These are phyloP conservation scores for Astreopora myriophthalma DNA, from an alignment of 64 coral and sea anemone species.

Conservation along the genomic window DNA sequence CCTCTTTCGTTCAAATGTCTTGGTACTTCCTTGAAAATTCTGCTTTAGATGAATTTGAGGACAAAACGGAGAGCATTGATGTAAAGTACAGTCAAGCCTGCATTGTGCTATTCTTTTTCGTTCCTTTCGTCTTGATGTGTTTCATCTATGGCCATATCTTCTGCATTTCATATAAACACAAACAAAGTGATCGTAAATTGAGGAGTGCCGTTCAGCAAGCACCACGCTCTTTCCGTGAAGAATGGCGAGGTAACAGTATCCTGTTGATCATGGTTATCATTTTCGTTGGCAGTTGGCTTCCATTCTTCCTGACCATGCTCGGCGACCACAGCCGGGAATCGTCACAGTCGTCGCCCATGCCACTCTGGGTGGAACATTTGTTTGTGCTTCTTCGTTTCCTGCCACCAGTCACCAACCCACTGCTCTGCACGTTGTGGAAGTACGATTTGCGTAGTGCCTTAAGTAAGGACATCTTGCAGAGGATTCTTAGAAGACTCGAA, in stretches of 20 bases:
- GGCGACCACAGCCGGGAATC: slow-evolving; percentile 51
- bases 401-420: slow-evolving; percentile 49
- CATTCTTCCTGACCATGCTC: slow-evolving; percentile 30
- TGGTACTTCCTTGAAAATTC: neutral
- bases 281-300: slow-evolving; percentile 49
- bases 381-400: slow-evolving; percentile 45
- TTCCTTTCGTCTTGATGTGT: slow-evolving; percentile 32
- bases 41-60: neutral
- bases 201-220: neutral
- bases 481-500: neutral
- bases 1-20: slow-evolving; percentile 48
- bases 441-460: slow-evolving; percentile 67
- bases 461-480: neutral
- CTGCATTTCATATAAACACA: slow-evolving; percentile 45
- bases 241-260: slow-evolving; percentile 23
- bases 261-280: slow-evolving; percentile 42
- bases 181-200: neutral
- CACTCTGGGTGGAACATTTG: neutral
- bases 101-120: slow-evolving; percentile 1
- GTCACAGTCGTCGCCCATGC: slow-evolving; percentile 3
- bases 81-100: slow-evolving; percentile 23
- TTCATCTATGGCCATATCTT: slow-evolving; percentile 54
- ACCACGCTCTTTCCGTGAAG: neutral
- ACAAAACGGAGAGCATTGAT: neutral
- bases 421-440: slow-evolving; percentile 73